phyloP scores from a whole-genome alignment of 2,113 vertebrate species.

The Microtus montanus region DNA sequence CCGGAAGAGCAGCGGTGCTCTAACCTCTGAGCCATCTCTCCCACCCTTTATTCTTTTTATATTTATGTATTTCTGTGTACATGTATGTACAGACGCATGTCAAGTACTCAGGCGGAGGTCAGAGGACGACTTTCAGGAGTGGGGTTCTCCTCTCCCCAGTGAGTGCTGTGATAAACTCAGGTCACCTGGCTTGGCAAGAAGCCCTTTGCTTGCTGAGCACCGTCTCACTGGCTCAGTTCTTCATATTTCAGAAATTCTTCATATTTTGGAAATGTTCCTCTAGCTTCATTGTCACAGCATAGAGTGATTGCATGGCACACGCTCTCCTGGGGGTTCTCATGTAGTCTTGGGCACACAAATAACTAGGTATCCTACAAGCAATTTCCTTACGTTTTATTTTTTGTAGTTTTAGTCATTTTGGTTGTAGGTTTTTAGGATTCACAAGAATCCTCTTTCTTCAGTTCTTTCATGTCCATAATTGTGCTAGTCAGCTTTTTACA shows the following conservation, averaged over 20 bases:
- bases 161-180: background rate
- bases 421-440: background rate
- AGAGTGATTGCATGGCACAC: background rate
- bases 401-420: background rate
- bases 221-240: background rate
- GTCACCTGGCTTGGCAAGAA: background rate
- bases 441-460: background rate
- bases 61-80: background rate
- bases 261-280: background rate
- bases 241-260: background rate
- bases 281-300: background rate
- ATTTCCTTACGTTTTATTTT: background rate
- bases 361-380: background rate
- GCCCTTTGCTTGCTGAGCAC: background rate
- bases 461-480: background rate
- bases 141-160: background rate
- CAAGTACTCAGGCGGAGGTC: background rate
- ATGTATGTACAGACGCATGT: background rate
- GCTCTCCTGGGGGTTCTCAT: background rate
- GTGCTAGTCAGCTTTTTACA: background rate
- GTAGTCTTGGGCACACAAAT: background rate
- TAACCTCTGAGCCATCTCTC: background rate
- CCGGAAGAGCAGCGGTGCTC: background rate
- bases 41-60: background rate
- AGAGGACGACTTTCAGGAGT: background rate